These are phyloP conservation scores for Champsocephalus gunnari DNA, from an alignment of 2,797 vertebrate species.

Conservation along the genomic window DNA sequence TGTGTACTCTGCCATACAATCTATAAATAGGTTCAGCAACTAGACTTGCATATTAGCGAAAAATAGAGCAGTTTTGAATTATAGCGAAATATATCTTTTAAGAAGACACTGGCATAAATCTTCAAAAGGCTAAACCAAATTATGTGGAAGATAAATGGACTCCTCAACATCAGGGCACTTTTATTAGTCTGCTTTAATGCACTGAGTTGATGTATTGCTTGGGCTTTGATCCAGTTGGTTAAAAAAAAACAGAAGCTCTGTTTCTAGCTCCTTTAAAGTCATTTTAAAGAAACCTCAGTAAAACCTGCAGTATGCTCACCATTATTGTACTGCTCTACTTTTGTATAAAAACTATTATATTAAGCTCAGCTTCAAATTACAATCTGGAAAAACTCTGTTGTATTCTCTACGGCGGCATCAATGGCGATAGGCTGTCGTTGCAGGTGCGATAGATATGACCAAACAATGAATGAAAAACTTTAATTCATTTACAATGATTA, in stretches of 20 bases:
- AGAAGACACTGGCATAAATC: slow-evolving; percentile 18
- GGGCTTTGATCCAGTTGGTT: slow-evolving; percentile 43
- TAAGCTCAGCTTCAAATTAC: no score
- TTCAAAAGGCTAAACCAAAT: slow-evolving; percentile 24
- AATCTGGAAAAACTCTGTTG: no score
- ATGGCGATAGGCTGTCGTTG: no score
- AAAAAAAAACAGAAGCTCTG: slow-evolving; percentile 25
- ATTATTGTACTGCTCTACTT: slow-evolving; percentile 18
- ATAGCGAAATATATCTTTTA: slow-evolving; percentile 18
- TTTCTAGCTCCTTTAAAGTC: slow-evolving; percentile 43
- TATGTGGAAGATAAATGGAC: slow-evolving; percentile 21
- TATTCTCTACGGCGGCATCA: no score
- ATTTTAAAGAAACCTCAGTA: slow-evolving; percentile 46
- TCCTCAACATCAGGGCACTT: slow-evolving; percentile 30
- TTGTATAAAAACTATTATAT: no score
- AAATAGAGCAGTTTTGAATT: slow-evolving; percentile 26
- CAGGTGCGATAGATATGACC: no score
- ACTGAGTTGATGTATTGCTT: slow-evolving; percentile 25
- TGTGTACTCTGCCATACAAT: background rate
- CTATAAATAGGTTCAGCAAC: slow-evolving; percentile 13
- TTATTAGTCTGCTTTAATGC: slow-evolving; percentile 25
- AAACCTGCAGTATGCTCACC: slow-evolving; percentile 35
- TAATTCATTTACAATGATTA: no score
- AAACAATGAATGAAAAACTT: no score
- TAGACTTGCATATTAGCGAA: slow-evolving; percentile 15